Base-by-base conservation (phyloP, 2,113 vertebrate genomes). In the Sturnus vulgaris region DNA sequence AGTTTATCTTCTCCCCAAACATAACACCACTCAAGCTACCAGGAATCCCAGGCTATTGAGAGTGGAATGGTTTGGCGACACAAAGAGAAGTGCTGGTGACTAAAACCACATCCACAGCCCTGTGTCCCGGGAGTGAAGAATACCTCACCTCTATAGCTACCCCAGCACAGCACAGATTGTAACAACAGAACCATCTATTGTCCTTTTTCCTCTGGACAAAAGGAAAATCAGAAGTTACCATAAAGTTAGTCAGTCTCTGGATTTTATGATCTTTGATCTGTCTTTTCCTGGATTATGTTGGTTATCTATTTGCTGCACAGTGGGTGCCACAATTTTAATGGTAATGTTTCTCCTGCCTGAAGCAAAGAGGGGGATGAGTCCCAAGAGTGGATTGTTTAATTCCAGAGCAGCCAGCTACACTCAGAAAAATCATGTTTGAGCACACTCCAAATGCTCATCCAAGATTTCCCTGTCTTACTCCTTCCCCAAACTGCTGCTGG, bases 101-200 rank as follows among this genome's bases (percentile, higher is more conserved):
- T 30, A 88, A 53, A 81, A 22, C 33, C 21, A 31, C 24, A 69
- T 28, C 37, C 31, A 49, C 31, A 81, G 7, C 44, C 22, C 44
- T 20, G 24, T 24, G 37, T 37, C 55, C 69, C 64, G 16, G 23
- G 56, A 72, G 24, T 40, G 25, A 68, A 55, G 22, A 71, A 49
- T 9, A 28, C 9, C 27, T 22, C 4, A 1, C 18, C 31, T 56
- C n/a, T 5, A 0, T 3, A 11, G 12, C 61, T 56, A 44, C 21
- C 49, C 50, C 46, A 88, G 61, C 75, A 33, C 39, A 42, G 37
- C 5, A 0, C 1, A 0, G 46, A 9, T 7, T 60, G 47, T 8
- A 72, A 22, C 1, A 10, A 75, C 56, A 85, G 53, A 53, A 25
- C 30, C 60, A 47, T 40, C 30, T 13, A 12, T 35, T 52, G 56